Percentiles rank a stretch among this genome's conserved stretches.
These are phyloP conservation scores for Macrotrachela quadricornifera DNA, from an alignment of 1,140 invertebrate genomes.

Conservation along the genomic window DNA sequence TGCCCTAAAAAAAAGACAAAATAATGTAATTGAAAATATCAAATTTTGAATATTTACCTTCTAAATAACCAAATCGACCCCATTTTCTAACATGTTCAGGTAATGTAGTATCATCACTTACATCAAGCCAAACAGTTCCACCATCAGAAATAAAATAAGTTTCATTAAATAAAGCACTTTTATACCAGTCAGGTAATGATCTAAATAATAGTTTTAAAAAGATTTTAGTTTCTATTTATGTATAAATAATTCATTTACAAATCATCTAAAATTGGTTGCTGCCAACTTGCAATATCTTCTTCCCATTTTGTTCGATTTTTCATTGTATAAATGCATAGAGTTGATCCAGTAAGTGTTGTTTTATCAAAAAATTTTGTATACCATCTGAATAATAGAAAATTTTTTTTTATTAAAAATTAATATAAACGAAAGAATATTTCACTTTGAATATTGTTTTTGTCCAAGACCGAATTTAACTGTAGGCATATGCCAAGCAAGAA, in stretches of 20 bases:
- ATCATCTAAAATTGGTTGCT: constrained; percentile 52
- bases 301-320: constrained; percentile 56
- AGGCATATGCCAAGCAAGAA: no score
- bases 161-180: constrained; percentile 79
- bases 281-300: constrained; percentile 57
- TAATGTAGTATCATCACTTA: constrained; percentile 17
- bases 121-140: constrained; percentile 62
- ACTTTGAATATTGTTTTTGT: no score
- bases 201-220: constrained; percentile 31
- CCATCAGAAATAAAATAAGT: constrained; percentile 73
- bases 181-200: constrained; percentile 70
- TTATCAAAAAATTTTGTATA: no score
- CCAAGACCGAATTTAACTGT: no score
- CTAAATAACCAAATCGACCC: constrained; percentile 33
- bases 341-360: no score
- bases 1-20: constrained; percentile 31
- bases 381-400: no score
- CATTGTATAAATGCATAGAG: constrained; percentile 36
- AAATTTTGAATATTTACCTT: constrained; percentile 13
- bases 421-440: no score
- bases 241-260: no score
- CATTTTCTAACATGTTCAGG: constrained; percentile 22
- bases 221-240: no score
- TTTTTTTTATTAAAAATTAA: no score
- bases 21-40: no score